These are phyloP conservation scores for Drosophila neonasuta DNA, from an alignment of 2,888 invertebrate genomes.

Conservation along the genomic window DNA sequence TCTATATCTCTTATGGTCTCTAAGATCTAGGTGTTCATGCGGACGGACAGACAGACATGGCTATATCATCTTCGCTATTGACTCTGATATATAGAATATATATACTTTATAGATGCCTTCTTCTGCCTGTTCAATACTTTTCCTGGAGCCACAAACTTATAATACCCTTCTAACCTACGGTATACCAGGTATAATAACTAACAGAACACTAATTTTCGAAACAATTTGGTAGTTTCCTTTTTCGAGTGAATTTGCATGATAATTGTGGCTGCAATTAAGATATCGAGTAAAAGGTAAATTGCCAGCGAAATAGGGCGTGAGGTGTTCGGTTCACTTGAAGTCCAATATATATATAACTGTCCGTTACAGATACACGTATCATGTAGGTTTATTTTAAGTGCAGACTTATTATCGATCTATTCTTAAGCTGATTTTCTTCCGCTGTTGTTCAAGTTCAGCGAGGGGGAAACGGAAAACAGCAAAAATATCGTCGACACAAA, in stretches of 20 bases:
- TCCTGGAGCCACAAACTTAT: too few species aligned
- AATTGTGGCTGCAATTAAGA: conserved; percentile 50
- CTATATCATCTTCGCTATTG: too few species aligned
- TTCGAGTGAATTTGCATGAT: conserved; percentile 26
- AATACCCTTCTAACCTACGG: too few species aligned
- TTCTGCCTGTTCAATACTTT: too few species aligned
- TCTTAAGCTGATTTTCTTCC: conserved; percentile 59
- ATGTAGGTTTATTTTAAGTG: conserved; percentile 12
- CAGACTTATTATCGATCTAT: conserved; percentile 60
- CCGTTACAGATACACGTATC: background rate
- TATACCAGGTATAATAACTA: background rate
- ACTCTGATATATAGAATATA: too few species aligned
- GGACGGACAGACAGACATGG: too few species aligned
- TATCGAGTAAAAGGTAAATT: conserved; percentile 23
- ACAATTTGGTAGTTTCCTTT: conserved; percentile 24
- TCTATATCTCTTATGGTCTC: too few species aligned
- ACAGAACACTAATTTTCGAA: conserved; percentile 3
- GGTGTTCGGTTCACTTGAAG: conserved; percentile 6
- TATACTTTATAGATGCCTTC: too few species aligned
- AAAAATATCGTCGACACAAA: conserved; percentile 28
- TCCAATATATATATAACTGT: conserved; percentile 41
- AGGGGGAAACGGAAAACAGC: conserved; percentile 20
- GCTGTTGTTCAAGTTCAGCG: conserved; percentile 63
- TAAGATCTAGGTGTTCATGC: too few species aligned
- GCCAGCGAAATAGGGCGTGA: conserved; percentile 18